Base-by-base conservation (phyloP, 2,888 invertebrate species). In the Platycheirus albimanus region DNA sequence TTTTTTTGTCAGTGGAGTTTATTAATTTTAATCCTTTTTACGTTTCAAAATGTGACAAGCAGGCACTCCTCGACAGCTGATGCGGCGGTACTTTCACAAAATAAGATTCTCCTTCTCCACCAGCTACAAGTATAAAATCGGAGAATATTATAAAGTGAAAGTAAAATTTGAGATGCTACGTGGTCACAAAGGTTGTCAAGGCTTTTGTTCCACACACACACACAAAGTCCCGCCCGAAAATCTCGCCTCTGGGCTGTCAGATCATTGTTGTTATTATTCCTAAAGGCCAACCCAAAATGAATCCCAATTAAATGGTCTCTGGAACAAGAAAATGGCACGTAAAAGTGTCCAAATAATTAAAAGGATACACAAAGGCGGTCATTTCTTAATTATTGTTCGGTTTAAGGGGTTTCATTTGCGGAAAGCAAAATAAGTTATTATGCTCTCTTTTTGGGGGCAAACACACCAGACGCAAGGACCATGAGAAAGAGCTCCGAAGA, bases 321-420 rank as follows among this genome's bases (percentile, higher is more conserved):
- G 17, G 45, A 70, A 58, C 51, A 72, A 45, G 58, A 58, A 52
- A 71, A 81, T 52, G 58, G 66, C 80, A 76, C 76, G 76, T 71
- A 76, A 52, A 81, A 76, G 51, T 76, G 61, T 76, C 66, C 70
- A 81, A 81, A 71, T 81, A 81, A 81, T 76, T 80, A 70, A 70
- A 80, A 66, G 69, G 70, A 66, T 58, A 64, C 76, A 71, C 76
- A 71, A 76, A 71, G 61, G 71, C 70, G 76, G 80, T 71, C 71
- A 81, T 81, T 76, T 70, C 76, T 81, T 81, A 81, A 76, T 81
- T 81, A 76, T 76, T 81, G 66, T 52, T 52, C 66, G 38, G 70
- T 79, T 76, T 38, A 61, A 45, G 54, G n/a, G 70, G 58, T 76
- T 63, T 15, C 61, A 49, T 58, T 69, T 79, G 56, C 20, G 74